Base-by-base conservation (phyloP, 2,888 invertebrate genomes). In the Chouioia cunea region DNA sequence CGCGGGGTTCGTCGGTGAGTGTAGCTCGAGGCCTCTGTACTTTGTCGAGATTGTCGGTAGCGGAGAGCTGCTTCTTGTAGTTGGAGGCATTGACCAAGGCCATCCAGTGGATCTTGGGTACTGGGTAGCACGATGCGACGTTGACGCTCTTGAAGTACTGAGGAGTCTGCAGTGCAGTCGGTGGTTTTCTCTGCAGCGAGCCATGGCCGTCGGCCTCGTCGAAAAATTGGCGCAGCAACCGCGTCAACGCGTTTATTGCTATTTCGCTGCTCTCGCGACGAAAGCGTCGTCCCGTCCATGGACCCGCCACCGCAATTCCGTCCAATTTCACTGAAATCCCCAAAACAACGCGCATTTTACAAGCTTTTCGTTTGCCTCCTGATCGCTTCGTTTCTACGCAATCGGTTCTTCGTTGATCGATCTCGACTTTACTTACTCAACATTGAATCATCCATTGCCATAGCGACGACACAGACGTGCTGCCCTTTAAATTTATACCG, bases 121-220 rank as follows among this genome's bases (percentile, higher is more conserved):
- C 44, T 4, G 66, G 63, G 16, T 27, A 67, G 2, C 27, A 47
- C 0, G 67, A 46, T 2, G 57, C 2, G 4, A 20, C 22, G 43
- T 8, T 20, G 23, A 16, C 46, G 22, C 23, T 36, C 16, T 60
- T 59, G 36, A 73, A 73, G 53, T 69, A 73, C 54, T 69, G 65
- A 0, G 69, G 58, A 0, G 69, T 73, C 15, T 69, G 53, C 62
- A 73, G 52, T 0, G 36, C 22, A 0, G 57, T 10, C 1, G 72
- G 72, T 18, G 72, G 72, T 14, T 62, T 69, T 15, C 60, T 47
- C 0, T 54, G n/a, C 2, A 73, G 20, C 2, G 69, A 62, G 14
- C 72, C 72, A 18, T 73, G 72, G 0, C 72, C 72, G 27, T 73
- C 65, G 4, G 60, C 72, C 12, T 73, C 72, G 47, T 69, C 20